A percentile compares a stretch with the other conserved stretches of the same genome.
phyloP scores from a whole-genome alignment of 2,113 vertebrate genomes.

The Eulacestoma nigropectus region DNA sequence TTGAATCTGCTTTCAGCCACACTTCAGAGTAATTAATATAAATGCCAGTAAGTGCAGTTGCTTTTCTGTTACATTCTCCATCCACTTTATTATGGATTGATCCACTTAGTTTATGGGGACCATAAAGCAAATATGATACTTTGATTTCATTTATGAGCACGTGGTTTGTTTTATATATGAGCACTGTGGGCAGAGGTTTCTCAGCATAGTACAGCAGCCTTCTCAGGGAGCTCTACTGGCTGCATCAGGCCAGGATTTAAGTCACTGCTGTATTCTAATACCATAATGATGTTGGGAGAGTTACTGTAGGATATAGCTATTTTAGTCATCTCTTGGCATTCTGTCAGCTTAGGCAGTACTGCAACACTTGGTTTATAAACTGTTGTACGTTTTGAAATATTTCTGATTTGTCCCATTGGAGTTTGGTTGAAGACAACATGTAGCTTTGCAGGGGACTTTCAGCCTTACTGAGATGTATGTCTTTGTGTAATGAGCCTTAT shows the following conservation, averaged over 20 bases:
- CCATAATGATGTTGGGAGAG: not conserved
- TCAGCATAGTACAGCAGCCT: not conserved
- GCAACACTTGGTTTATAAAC: not conserved
- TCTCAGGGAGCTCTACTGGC: not conserved
- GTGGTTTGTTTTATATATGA: not conserved
- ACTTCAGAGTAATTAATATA: not conserved
- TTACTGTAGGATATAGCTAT: not conserved
- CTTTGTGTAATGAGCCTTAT: not conserved
- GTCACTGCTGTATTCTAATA: not conserved
- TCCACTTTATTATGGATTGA: slow-evolving; percentile 18
- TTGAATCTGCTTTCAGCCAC: not conserved
- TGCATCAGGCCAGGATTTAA: not conserved
- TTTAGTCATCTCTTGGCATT: not conserved
- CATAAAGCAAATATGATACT: not conserved
- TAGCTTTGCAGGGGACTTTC: not conserved
- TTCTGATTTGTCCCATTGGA: not conserved
- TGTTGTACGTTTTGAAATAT: not conserved
- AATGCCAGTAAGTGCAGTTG: not conserved
- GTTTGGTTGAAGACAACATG: not conserved
- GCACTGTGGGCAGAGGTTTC: not conserved
- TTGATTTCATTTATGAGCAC: not conserved
- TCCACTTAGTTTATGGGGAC: not conserved
- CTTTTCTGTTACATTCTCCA: not conserved
- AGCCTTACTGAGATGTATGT: not conserved
- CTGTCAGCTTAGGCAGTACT: not conserved